phyloP scores from a whole-genome alignment of 2,113 vertebrate species.

The Halcyon malimbica region DNA sequence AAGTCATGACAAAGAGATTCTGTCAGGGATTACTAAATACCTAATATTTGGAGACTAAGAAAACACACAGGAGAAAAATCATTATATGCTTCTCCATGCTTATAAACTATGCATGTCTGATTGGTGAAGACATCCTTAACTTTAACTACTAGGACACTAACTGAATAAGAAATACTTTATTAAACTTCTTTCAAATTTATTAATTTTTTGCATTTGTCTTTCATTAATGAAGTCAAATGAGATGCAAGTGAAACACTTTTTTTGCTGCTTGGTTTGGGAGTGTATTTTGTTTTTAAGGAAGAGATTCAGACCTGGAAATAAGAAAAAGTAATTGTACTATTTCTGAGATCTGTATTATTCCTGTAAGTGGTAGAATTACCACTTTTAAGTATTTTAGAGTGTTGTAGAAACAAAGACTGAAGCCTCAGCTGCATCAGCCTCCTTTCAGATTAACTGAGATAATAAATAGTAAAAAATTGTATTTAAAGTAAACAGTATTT shows the following conservation, averaged over 20 bases:
- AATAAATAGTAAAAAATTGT: not conserved
- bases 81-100: not conserved
- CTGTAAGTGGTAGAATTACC: not conserved
- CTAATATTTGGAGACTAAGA: not conserved
- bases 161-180: not conserved
- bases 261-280: not conserved
- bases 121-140: not conserved
- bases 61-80: not conserved
- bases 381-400: not conserved
- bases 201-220: not conserved
- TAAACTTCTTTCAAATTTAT: not conserved
- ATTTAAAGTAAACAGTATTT: not conserved
- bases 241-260: not conserved
- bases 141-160: not conserved
- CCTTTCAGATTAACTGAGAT: not conserved
- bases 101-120: not conserved
- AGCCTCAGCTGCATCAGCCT: not conserved
- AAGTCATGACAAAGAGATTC: not conserved
- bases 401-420: not conserved
- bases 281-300: not conserved
- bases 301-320: not conserved
- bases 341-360: not conserved
- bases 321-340: not conserved
- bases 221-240: not conserved
- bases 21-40: not conserved